phyloP scores from a whole-genome alignment of 2,113 vertebrate species.

The Syrrhaptes paradoxus region DNA sequence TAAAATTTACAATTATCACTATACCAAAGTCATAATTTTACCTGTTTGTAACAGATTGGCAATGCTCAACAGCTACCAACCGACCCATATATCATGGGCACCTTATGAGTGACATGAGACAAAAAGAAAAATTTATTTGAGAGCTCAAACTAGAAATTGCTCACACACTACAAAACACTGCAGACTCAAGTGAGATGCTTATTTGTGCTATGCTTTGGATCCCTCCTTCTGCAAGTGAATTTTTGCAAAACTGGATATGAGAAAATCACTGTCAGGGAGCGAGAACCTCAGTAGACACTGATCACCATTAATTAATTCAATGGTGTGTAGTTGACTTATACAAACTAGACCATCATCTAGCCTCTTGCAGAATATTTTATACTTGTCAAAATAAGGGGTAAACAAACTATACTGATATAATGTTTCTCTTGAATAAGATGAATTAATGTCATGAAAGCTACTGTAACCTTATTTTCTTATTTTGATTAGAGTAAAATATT shows the following conservation, averaged over 20 bases:
- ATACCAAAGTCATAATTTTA: conserved; percentile 1
- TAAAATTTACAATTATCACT: conserved; percentile 14
- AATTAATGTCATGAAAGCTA: background rate
- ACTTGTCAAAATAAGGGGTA: background rate
- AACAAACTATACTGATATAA: background rate
- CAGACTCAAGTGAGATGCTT: background rate
- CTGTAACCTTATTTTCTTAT: background rate
- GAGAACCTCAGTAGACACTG: background rate
- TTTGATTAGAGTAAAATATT: background rate
- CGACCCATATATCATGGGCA: background rate
- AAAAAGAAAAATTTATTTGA: background rate
- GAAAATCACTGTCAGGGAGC: background rate
- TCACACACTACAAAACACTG: background rate
- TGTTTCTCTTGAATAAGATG: background rate
- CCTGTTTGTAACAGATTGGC: background rate
- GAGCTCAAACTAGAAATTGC: background rate
- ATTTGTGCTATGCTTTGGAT: background rate
- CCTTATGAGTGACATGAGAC: background rate
- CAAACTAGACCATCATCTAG: background rate
- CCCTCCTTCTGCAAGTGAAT: background rate
- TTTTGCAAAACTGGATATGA: background rate
- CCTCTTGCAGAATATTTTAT: background rate
- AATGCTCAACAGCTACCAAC: conserved; percentile 5
- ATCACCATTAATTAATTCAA: background rate
- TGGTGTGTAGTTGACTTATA: background rate